Evolutionary conservation across 2,113 vertebrate species (phyloP).

Genomic region (Serinus canaria): DNA sequence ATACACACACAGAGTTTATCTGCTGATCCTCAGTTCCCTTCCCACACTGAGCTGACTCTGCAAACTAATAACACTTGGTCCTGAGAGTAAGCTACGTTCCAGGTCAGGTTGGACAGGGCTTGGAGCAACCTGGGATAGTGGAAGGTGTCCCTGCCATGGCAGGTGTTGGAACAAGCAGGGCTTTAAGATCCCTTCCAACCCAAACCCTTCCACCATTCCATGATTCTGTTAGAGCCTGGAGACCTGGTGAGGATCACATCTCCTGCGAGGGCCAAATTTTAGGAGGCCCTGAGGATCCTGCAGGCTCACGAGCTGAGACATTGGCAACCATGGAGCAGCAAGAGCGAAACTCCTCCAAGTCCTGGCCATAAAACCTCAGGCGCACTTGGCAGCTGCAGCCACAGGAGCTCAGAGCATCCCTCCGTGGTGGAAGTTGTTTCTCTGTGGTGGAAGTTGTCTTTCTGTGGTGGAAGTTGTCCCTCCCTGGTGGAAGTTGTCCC

Average conservation of each 20-base stretch:
- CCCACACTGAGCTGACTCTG: not conserved
- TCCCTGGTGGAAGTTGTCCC: not conserved
- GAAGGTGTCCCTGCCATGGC: not conserved
- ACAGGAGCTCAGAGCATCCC: not conserved
- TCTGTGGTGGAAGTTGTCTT: not conserved
- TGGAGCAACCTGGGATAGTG: not conserved
- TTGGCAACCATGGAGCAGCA: not conserved
- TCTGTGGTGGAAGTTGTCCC: not conserved
- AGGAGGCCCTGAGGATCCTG: not conserved
- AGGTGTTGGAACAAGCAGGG: not conserved
- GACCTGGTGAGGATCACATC: not conserved
- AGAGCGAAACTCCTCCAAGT: not conserved
- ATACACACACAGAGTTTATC: not conserved
- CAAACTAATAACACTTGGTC: not conserved
- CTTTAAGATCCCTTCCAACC: not conserved
- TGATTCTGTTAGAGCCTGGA: not conserved
- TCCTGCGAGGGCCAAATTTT: not conserved
- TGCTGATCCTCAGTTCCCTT: not conserved
- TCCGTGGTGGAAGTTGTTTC: not conserved
- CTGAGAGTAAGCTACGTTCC: not conserved
- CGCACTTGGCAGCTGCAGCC: not conserved
- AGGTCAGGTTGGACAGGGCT: not conserved
- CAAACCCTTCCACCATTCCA: not conserved
- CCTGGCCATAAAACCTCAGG: not conserved
- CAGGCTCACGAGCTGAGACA: rapidly evolving